Evolutionary conservation across 2,113 vertebrate species (phyloP).

Genomic region (Hippocampus zosterae): DNA sequence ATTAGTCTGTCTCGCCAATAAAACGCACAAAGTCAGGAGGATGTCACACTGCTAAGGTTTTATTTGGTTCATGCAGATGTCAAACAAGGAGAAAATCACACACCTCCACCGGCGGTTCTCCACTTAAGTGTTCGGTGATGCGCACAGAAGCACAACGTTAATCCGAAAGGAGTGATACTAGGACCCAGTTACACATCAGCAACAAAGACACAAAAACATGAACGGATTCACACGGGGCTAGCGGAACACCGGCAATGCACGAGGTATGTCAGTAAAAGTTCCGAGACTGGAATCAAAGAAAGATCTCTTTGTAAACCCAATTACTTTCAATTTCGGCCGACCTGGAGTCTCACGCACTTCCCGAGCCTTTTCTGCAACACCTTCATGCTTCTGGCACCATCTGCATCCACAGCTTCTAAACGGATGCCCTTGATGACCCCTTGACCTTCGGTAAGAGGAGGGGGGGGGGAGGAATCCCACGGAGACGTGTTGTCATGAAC

Average conservation of each 20-base stretch:
- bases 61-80: constrained; percentile 90
- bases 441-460: too few species aligned
- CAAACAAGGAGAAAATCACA: constrained; percentile 69
- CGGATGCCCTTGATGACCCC: too few species aligned
- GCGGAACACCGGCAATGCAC: neutral
- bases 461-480: too few species aligned
- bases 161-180: constrained; percentile 6
- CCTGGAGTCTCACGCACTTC: too few species aligned
- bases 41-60: constrained; percentile 72
- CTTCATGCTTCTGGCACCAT: too few species aligned
- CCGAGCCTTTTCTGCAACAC: too few species aligned
- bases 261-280: neutral
- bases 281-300: neutral
- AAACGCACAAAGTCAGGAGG: constrained; percentile 4
- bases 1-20: neutral
- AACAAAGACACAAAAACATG: constrained; percentile 30
- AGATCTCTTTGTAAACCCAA: neutral
- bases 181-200: constrained; percentile 25
- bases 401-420: too few species aligned
- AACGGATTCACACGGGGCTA: neutral
- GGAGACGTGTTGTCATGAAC: too few species aligned
- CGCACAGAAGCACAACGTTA: constrained; percentile 20
- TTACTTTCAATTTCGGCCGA: too few species aligned
- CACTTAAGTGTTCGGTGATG: constrained; percentile 19
- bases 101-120: constrained; percentile 23